Base-by-base conservation (phyloP, 92 coral and sea anemone genomes). In the Umimayanthus kanabou region DNA sequence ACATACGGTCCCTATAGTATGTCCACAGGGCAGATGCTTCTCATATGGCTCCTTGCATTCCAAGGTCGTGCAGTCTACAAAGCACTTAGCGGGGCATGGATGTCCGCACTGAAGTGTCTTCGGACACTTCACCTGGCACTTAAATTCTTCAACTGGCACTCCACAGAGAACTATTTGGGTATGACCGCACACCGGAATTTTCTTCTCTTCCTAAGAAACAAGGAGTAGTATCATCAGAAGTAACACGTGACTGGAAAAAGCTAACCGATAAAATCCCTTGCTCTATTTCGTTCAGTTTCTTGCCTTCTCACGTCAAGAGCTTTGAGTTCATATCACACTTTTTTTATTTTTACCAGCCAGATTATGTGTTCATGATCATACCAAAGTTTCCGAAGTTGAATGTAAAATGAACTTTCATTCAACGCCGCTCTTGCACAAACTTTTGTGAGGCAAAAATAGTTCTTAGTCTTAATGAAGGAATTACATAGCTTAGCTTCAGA, bases 31-130 rank as follows among this genome's bases (percentile, higher is more conserved):
- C 50, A 95, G 77, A 72, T 66, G 84, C 87, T 79, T 87, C 74
- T 87, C 87, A 79, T 92, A 89, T n/a, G 82, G 90, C 73, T 80
- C 93, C 42, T 88, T 26, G 81, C 98, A 95, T 57, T 86, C 83
- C 69, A 85, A 77, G 50, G 76, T 58, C 39, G 58, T 14, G 78
- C 98, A 95, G 39, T 88, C 76, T 64, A 92, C 90, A 81, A 90
- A 94, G 89, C 98, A 95, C 78, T 85, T 90, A 39, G 92, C 89
- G 8, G 91, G 98, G 47, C 98, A 95, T 5, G 81, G 90, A 57
- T 95, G 96, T 40, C 95, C 93, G 73, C 95, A 94, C 23, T 49
- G 77, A 57, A 92, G 82, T 5, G 22, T 15, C 50, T 87, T 89
- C 15, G 84, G 90, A 82, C 98, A 94, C 25, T 93, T 86, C 25